Conservation (phyloP, 2,113 vertebrate genomes). For the Centropus unirufus region DNA sequence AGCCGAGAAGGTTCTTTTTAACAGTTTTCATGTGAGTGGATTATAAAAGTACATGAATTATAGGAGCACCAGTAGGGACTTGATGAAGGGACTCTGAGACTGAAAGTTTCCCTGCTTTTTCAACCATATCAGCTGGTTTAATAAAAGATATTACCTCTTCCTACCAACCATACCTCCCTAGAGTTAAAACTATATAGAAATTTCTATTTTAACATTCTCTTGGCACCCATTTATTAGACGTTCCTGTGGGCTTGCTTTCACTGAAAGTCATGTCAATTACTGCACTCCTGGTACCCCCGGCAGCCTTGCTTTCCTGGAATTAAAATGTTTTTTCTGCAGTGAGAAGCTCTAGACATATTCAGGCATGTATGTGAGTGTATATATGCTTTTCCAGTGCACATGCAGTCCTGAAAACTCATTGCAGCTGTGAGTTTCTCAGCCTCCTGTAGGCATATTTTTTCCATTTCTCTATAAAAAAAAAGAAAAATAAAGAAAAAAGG, state of each 20-base stretch:
- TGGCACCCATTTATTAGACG: not conserved
- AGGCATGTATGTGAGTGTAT: too few species aligned
- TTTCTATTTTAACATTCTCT: conserved; percentile 41
- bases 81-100: conserved; percentile 11
- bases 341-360: not conserved
- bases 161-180: not conserved
- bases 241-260: conserved; percentile 7
- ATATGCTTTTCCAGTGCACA: not conserved
- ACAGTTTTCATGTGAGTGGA: not conserved
- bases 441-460: not conserved
- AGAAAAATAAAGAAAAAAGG: rapidly evolving
- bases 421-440: not conserved
- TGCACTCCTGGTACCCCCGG: not conserved
- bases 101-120: conserved; percentile 25
- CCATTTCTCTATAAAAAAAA: rapidly evolving
- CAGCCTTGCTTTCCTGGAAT: not conserved
- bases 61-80: not conserved
- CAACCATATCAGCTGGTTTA: conserved; percentile 14
- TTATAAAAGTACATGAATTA: conserved; percentile 7
- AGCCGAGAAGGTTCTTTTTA: not conserved
- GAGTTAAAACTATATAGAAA: not conserved
- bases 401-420: not conserved
- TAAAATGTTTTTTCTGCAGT: not conserved
- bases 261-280: not conserved
- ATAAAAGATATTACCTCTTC: conserved; percentile 34